These are phyloP conservation scores for Penelope pileata DNA, from an alignment of 2,113 vertebrate species.

Conservation along the genomic window DNA sequence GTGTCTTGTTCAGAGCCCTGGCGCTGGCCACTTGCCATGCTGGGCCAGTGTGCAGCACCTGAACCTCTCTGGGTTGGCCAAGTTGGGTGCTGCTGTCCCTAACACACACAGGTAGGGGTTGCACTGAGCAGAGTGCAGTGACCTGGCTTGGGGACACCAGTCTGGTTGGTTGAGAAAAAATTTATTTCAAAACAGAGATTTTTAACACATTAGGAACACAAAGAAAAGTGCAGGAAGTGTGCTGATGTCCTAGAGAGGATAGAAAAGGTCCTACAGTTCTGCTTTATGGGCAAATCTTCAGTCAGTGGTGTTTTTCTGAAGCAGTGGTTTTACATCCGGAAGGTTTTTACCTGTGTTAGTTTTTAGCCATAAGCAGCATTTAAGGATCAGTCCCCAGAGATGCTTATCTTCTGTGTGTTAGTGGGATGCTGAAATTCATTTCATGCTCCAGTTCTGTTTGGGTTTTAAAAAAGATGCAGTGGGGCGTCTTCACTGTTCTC, in stretches of 20 bases:
- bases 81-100: background rate
- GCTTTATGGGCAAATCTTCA: background rate
- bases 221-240: background rate
- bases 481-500: fast-evolving
- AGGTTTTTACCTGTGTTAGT: background rate
- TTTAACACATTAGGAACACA: background rate
- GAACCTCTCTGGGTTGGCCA: fast-evolving
- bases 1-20: background rate
- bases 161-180: background rate
- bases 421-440: fast-evolving
- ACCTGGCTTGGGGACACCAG: background rate
- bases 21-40: background rate
- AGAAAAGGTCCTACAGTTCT: background rate
- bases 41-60: background rate
- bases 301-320: background rate
- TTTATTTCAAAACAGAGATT: fast-evolving
- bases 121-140: background rate
- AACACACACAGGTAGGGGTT: fast-evolving
- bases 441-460: background rate
- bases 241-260: background rate
- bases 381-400: background rate
- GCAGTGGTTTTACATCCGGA: background rate
- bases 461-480: background rate
- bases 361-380: fast-evolving
- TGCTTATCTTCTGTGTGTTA: background rate